phyloP scores from a whole-genome alignment of 2,113 vertebrate species.

The Ginglymostoma cirratum region DNA sequence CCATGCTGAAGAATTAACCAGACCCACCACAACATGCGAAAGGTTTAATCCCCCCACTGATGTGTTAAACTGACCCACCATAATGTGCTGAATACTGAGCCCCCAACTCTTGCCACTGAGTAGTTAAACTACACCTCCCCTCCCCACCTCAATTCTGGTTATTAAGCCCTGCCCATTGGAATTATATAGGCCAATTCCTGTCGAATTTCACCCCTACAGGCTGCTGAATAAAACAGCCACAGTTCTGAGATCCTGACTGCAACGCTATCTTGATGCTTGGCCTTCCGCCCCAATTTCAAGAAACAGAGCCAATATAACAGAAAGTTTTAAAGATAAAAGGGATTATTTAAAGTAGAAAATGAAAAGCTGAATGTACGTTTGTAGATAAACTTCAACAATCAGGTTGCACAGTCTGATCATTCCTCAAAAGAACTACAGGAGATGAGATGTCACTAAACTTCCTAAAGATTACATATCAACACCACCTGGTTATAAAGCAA shows the following conservation, averaged over 20 bases:
- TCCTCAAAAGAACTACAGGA: neutral
- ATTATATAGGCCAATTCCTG: no score
- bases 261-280: neutral
- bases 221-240: no score
- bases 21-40: no score
- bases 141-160: no score
- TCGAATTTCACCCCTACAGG: no score
- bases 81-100: no score
- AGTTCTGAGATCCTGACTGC: neutral
- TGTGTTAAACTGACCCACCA: no score
- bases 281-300: neutral
- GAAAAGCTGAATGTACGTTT: neutral
- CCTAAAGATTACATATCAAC: neutral
- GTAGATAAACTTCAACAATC: neutral
- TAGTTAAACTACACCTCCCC: no score
- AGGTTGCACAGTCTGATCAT: neutral
- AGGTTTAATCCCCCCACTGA: no score
- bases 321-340: neutral
- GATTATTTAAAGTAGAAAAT: neutral
- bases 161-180: no score
- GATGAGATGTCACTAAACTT: neutral
- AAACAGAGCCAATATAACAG: neutral
- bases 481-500: neutral
- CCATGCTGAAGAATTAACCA: no score
- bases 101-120: no score